A percentile compares a stretch with the other conserved stretches of the same genome.
These are phyloP conservation scores for Indicator indicator DNA, from an alignment of 2,113 vertebrate genomes.

Conservation along the genomic window DNA sequence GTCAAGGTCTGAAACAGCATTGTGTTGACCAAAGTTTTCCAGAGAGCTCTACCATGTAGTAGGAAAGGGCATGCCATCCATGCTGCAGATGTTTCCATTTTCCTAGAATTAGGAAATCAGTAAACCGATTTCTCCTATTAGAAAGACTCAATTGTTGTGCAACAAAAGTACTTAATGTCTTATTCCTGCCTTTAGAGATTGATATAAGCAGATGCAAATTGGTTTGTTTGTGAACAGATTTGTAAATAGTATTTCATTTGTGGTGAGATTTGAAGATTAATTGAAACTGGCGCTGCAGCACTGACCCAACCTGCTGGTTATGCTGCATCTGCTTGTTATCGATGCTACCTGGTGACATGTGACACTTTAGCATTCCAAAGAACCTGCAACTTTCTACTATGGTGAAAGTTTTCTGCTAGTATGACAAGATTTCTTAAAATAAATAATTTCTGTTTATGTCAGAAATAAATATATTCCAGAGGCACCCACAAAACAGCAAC, in stretches of 20 bases:
- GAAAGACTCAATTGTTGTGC: not conserved
- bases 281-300: fast-evolving
- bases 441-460: not conserved
- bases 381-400: not conserved
- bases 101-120: not conserved
- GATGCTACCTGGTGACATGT: fast-evolving
- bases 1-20: not conserved
- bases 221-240: not conserved
- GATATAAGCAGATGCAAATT: not conserved
- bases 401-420: not conserved
- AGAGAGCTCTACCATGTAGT: not conserved
- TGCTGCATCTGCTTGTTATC: not conserved
- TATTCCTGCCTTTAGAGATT: not conserved
- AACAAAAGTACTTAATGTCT: not conserved
- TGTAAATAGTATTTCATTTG: not conserved
- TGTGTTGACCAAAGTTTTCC: not conserved
- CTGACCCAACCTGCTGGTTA: not conserved
- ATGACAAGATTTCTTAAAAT: not conserved
- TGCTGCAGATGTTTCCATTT: not conserved
- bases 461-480: not conserved
- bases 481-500: too few species aligned
- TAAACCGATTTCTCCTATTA: not conserved
- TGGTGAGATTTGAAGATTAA: not conserved
- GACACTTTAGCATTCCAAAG: not conserved
- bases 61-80: not conserved